These are phyloP conservation scores for Drosophila melanica DNA, from an alignment of 1,140 invertebrate genomes.

Conservation along the genomic window DNA sequence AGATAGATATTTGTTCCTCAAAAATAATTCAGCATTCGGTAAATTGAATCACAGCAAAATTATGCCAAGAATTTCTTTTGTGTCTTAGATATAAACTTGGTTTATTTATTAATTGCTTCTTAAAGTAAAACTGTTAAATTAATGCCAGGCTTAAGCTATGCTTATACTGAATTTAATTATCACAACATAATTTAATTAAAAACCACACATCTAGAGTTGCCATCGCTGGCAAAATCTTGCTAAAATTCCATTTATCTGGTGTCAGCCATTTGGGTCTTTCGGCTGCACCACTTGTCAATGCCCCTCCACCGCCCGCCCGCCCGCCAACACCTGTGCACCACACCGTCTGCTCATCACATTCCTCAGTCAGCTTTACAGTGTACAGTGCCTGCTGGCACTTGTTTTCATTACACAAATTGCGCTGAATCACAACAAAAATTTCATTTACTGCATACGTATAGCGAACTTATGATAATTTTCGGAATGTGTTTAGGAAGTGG, in stretches of 20 bases:
- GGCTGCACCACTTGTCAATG: neutral
- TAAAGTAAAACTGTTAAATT: no score
- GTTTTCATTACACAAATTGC: constrained; percentile 71
- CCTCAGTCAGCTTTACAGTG: neutral
- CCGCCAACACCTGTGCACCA: constrained; percentile 1
- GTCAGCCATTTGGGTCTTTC: constrained; percentile 11
- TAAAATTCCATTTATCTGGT: neutral
- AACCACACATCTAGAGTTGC: neutral
- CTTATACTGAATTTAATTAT: neutral
- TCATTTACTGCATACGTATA: constrained; percentile 40
- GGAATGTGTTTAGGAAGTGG: constrained; percentile 22
- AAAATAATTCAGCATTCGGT: no score
- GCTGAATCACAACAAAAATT: constrained; percentile 28
- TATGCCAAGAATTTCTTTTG: no score
- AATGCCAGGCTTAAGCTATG: no score
- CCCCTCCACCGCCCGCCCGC: no score
- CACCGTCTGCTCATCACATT: neutral
- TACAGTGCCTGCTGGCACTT: constrained; percentile 3
- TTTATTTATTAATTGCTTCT: no score
- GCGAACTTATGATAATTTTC: constrained; percentile 67
- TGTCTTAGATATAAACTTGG: no score
- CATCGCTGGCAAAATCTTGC: neutral
- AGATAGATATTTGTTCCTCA: no score
- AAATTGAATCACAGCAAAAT: no score
- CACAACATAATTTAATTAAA: constrained; percentile 5